Conservation (phyloP, 2,113 vertebrate genomes). For the Elaphurus davidianus region DNA sequence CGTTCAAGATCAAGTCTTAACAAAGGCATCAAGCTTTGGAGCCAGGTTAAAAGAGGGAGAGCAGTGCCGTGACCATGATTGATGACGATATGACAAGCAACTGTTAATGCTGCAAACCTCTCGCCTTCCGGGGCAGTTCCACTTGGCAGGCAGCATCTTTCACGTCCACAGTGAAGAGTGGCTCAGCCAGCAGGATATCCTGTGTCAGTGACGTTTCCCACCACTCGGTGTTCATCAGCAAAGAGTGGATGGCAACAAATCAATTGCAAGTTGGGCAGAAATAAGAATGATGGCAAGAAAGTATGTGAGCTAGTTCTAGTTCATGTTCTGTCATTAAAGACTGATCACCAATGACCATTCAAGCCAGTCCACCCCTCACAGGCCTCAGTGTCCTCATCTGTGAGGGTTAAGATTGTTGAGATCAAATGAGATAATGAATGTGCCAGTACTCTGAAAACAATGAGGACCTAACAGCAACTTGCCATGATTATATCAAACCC, state of each 20-base stretch:
- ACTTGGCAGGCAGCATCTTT: constrained; percentile 3
- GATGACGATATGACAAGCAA: background rate
- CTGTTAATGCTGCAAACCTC: background rate
- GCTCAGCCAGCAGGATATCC: background rate
- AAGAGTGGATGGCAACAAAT: constrained; percentile 10
- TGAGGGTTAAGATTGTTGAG: background rate
- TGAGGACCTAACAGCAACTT: background rate
- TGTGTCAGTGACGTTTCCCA: background rate
- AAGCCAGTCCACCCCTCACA: background rate
- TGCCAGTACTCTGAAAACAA: background rate
- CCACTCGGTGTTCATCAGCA: background rate
- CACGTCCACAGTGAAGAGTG: background rate
- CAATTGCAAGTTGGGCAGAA: constrained; percentile 15
- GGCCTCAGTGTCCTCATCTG: background rate
- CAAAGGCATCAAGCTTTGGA: background rate
- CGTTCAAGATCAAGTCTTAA: background rate
- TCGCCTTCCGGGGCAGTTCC: background rate
- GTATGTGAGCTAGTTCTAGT: background rate
- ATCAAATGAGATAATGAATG: background rate
- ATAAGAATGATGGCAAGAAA: background rate
- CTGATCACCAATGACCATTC: background rate
- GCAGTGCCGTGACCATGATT: background rate
- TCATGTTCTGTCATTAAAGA: background rate
- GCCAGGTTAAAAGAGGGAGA: background rate
- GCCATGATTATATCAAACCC: background rate